Percentiles rank a stretch among this genome's conserved stretches.
phyloP scores from a whole-genome alignment of 2,888 invertebrate genomes.

The Drosophila greeni region DNA sequence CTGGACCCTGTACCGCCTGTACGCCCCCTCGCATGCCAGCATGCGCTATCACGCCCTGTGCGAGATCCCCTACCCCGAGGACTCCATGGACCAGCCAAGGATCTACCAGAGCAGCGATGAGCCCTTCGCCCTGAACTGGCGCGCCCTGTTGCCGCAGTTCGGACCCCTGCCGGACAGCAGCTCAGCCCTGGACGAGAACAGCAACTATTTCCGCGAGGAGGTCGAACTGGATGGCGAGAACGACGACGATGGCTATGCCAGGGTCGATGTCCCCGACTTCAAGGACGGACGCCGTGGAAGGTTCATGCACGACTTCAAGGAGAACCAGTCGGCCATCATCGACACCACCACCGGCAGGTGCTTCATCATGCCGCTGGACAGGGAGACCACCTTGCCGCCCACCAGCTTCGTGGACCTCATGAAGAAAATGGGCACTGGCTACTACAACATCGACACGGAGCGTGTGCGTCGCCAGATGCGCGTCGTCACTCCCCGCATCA shows the following conservation, averaged over 20 bases:
- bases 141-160: constrained; percentile 61
- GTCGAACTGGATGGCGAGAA: constrained; percentile 85
- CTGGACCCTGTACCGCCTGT: constrained; percentile 87
- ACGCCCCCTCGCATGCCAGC: constrained; percentile 82
- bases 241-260: constrained; percentile 86
- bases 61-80: constrained; percentile 77
- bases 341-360: constrained; percentile 88
- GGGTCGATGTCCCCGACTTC: constrained; percentile 91
- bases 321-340: constrained; percentile 86
- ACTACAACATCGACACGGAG: constrained; percentile 89
- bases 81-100: constrained; percentile 68
- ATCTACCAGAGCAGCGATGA: constrained; percentile 72
- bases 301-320: constrained; percentile 95
- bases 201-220: constrained; percentile 85
- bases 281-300: constrained; percentile 89
- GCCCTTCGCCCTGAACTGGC: constrained; percentile 73
- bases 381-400: constrained; percentile 87
- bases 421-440: constrained; percentile 87
- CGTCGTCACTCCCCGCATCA: constrained; percentile 85
- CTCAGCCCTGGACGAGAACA: constrained; percentile 64
- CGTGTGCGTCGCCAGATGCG: constrained; percentile 87
- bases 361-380: constrained; percentile 94
- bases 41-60: constrained; percentile 77
- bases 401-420: constrained; percentile 88
- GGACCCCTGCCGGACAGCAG: constrained; percentile 28